Evolutionary conservation across 2,113 vertebrate genomes (phyloP), one percentile per base, ranked within the genome.

Genomic region (Jacana jacana): DNA sequence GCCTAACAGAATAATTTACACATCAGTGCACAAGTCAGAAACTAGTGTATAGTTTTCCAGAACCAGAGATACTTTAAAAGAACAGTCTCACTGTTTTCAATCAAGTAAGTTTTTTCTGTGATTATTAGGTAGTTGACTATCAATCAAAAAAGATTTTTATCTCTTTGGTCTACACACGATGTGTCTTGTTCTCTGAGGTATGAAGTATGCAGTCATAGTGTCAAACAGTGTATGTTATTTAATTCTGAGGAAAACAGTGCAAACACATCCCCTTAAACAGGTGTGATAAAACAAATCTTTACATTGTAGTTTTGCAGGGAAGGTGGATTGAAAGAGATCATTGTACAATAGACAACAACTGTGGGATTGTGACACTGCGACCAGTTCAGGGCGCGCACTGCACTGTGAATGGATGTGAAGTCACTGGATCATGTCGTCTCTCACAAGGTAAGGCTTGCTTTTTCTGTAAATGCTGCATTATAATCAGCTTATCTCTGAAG

Each of bases 311-410:
- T 88, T 89, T 99, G 91, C 98, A 99, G 98, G 98, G 98, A 18
- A 97, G 48, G n/a, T 98, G 97, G 97, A 98, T 98, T 19, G 97
- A 98, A 58, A 98, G 93, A 64, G 97, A 99, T 40, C 98, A 98
- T 81, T 99, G 99, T 82, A 96, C 98, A 87, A 99, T 99, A 93
- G 98, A 99, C 80, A 99, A 99, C 90, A 92, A 89, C 39, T 57
- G 97, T 65, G 99, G 99, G 33, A 91, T 99, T 6, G 99, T 99
- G 48, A 98, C 98, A 5, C 97, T 99, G 66, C 97, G 96, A 28
- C 98, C 99, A 5, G 89, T 93, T 37, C 98, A 86, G 0, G 98
- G 98, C 7, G 98, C 98, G 3, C 94, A 79, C 88, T 99, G 99
- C 97, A 96, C 97, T 8, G 98, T 99, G 58, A 99, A 99, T n/a